Base-by-base conservation (phyloP, 2,113 vertebrate species). In the Sapayoa aenigma region DNA sequence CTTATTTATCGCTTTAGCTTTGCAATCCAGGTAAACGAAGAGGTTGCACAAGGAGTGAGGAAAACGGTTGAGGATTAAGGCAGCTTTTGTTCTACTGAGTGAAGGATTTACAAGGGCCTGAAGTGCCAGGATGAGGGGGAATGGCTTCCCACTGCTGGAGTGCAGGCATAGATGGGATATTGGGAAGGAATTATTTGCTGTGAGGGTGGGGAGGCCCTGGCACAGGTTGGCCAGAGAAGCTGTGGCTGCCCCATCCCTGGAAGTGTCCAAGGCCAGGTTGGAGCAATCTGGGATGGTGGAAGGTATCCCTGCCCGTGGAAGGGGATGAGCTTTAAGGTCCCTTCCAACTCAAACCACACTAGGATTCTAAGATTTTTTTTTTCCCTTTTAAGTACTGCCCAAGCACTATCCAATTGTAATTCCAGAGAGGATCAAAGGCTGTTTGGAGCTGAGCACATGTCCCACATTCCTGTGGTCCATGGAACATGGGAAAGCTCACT, bases 391-490 rank as follows among this genome's bases (percentile, higher is more conserved):
- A 37, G n/a, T 24, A 3, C n/a, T 18, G 33, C 35, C 68, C 49
- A 13, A 21, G 27, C 24, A 2, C 33, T 30, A 4, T 5, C 58
- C 50, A 14, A 27, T 4, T 21, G 46, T 16, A 13, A 13, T 35
- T 33, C 30, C 21, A 1, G 37, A 17, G 23, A 5, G 11, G 1
- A 3, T 1, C 4, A 7, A 7, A 9, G 59, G 42, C 53, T 5
- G 20, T 13, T 1, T 20, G 79, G 79, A 41, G 66, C 10, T 4
- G 3, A 27, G 41, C 27, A 0, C 1, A 0, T 2, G 11, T 15
- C 37, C 19, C 4, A 12, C 4, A 2, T 5, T 2, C 18, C 3
- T 2, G 42, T 3, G 13, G 0, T 7, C 2, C 1, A 0, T 1
- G 25, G 25, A 6, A 12, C 1, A 0, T 0, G 10, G 56, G 42